Percentiles rank a stretch among this genome's conserved stretches.
Evolutionary conservation across 2,797 vertebrate genomes (phyloP).

Genomic region (Ctenochaetus hawaiiensis): DNA sequence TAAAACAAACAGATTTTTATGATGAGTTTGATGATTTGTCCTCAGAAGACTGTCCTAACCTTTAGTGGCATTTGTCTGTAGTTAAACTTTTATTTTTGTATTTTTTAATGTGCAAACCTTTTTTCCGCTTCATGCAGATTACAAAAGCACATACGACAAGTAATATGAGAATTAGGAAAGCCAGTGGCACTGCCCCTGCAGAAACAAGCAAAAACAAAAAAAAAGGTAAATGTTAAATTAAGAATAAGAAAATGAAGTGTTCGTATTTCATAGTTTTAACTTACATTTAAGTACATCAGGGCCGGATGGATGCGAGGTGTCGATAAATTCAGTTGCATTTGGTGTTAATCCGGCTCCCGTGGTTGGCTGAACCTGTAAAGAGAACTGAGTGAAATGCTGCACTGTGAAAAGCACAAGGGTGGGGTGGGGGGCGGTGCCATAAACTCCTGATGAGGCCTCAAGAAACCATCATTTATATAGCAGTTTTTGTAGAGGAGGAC

Average conservation of each 20-base stretch:
- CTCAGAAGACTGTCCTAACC: background rate
- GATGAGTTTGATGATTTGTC: too few species aligned
- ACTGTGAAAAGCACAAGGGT: background rate
- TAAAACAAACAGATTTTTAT: background rate
- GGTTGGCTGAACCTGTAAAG: background rate
- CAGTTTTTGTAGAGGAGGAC: too few species aligned
- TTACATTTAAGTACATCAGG: background rate
- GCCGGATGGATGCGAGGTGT: accelerated
- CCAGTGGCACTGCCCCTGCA: constrained; percentile 45
- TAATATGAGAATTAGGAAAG: background rate
- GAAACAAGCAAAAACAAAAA: background rate
- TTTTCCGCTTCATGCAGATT: constrained; percentile 35
- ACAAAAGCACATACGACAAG: background rate
- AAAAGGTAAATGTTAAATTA: background rate
- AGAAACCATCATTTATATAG: too few species aligned
- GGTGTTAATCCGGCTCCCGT: accelerated
- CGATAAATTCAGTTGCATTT: accelerated
- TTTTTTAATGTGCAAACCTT: constrained; percentile 40
- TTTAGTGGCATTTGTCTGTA: background rate
- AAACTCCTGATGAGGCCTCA: too few species aligned
- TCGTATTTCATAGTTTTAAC: background rate
- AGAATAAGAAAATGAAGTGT: background rate
- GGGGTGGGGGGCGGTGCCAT: too few species aligned
- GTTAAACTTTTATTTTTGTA: background rate
- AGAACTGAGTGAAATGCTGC: background rate